Conservation (phyloP, 2,113 vertebrate genomes). For the Copsychus sechellarum region DNA sequence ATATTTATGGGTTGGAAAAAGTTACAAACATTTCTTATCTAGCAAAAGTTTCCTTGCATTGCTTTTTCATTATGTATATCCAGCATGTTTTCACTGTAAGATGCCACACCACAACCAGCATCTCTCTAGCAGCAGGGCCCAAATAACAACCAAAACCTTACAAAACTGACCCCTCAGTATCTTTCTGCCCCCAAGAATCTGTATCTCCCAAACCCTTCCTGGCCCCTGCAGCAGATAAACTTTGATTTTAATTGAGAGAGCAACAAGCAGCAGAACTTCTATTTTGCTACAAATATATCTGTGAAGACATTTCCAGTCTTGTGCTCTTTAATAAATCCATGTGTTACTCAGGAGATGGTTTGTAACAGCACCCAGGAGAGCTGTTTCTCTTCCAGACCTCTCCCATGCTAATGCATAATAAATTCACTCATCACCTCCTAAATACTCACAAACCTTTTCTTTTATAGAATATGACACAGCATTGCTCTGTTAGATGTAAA, state of each 20-base stretch:
- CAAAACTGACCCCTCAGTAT: not conserved
- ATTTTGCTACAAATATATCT: not conserved
- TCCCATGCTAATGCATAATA: conserved; percentile 26
- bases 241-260: not conserved
- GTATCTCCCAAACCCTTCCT: not conserved
- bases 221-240: not conserved
- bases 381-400: conserved; percentile 9
- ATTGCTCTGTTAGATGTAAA: not conserved
- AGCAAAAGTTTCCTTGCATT: not conserved
- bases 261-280: not conserved
- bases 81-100: not conserved
- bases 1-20: not conserved
- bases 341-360: conserved; percentile 32
- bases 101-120: not conserved
- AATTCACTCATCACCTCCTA: not conserved
- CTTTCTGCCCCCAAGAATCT: not conserved
- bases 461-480: not conserved
- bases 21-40: not conserved
- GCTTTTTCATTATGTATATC: not conserved
- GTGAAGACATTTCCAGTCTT: not conserved
- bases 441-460: not conserved
- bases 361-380: not conserved
- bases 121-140: not conserved
- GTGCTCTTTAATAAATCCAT: not conserved
- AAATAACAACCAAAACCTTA: not conserved